phyloP scores from a whole-genome alignment of 2,888 invertebrate species.

The Plagiodera versicolora region DNA sequence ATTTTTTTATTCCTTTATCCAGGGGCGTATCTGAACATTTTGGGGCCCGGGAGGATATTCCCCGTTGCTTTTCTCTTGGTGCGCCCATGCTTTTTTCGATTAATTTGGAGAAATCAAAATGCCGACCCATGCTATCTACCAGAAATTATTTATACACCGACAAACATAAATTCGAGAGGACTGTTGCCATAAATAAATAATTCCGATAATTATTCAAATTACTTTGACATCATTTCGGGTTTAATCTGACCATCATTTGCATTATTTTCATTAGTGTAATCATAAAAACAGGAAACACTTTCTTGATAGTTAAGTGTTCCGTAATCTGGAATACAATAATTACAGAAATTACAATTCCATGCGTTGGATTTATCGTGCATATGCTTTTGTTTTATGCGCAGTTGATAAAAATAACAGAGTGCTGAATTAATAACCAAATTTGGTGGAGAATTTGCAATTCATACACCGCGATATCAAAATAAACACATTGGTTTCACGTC shows the following conservation, averaged over 20 bases:
- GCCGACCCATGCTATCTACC: no score
- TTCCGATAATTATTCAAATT: slow-evolving; percentile 12
- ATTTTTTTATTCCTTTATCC: no score
- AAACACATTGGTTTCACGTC: no score
- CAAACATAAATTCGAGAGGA: background rate
- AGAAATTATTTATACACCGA: background rate
- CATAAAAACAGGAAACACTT: background rate
- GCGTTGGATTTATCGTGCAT: background rate
- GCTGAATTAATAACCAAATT: no score
- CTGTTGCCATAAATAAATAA: slow-evolving; percentile 1
- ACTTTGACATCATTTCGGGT: background rate
- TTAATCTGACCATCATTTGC: slow-evolving; percentile 9
- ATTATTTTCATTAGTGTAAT: slow-evolving; percentile 10
- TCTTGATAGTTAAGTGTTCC: background rate
- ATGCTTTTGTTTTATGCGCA: background rate
- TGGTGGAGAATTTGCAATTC: no score
- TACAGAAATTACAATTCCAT: background rate
- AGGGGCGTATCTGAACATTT: no score
- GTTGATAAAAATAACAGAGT: no score
- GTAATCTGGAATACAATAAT: background rate
- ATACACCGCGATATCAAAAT: no score
- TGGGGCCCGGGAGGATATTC: no score
- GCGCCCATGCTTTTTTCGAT: no score
- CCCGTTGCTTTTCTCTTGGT: no score
- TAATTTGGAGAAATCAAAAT: background rate